Evolutionary conservation across 2,113 vertebrate genomes (phyloP), one percentile per base, ranked within the genome.

Genomic region (Pseudorhombus dupliciocellatus): DNA sequence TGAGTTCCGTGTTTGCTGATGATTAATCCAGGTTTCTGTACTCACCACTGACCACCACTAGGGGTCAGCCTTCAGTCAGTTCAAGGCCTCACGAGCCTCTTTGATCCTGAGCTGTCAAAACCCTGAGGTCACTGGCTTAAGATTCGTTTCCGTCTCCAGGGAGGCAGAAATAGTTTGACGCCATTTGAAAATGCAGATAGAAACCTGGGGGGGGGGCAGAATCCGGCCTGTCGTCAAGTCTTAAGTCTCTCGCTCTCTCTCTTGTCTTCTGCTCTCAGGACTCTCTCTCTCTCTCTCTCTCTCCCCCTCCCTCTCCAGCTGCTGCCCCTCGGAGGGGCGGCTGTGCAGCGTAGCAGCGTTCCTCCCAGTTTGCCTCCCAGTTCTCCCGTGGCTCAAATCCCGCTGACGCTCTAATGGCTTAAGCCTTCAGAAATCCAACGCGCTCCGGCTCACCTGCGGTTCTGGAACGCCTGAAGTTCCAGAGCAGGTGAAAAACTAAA

Each of bases 261-360:
- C 52, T 30, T 31, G 7, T 31, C 30, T 31, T 7, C 2, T 7
- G 5, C 30, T 31, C 30, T 31, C 30, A 5, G 5, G 26, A 28
- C 28, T 30, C 28, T 30, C 28, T 30, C 30, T 31, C 30, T 31
- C 31, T 34, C 31, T 34, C 10, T 9, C 2, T 9, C 4, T 1
- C 46, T 9, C 31, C 10, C 57, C 9, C 52, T 12, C 31, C 1
- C 34, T 9, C 52, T 62, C 74, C 70, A 72, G 75, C 80, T 85
- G 80, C 70, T 21, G 75, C 8, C 75, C 8, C 75, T 81, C 67
- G 56, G 75, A 54, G 72, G 53, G 63, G 51, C 21, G 68, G 28
- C 46, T 59, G 52, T 54, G 52, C n/a, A 15, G 22, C 11, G 25
- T 4, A 4, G 53, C 31, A 18, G 53, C 9, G 28, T 53, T 73